Evolutionary conservation across 2,888 invertebrate species (phyloP), one percentile per base, ranked within the genome.

Genomic region (Gymnosoma rotundatum): DNA sequence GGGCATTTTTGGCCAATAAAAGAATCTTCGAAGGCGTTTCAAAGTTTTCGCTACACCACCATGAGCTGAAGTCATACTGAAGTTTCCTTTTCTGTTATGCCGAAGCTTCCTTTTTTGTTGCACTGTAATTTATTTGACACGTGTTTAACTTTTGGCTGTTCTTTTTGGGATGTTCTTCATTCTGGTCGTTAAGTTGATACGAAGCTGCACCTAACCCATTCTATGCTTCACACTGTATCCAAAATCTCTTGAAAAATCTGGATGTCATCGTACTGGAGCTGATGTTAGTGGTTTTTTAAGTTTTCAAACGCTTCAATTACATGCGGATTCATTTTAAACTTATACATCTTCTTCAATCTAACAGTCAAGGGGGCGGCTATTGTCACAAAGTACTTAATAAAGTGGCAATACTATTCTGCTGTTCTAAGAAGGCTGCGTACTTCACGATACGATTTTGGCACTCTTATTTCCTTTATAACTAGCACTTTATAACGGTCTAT

Each of bases 401-500:
- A 87, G 0, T 86, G 52, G 0, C 85, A 21, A 36, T 86, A 87
- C 86, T 86, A 87, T 0, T 86, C 86, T 1, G 86, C 84, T 48
- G 86, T 83, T 0, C 87, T 86, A 0, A 86, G 18, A 16, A 87
- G 85, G 12, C 86, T 73, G 0, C 87, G 48, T 0, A 87, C 83
- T 20, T 87, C 82, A n/a, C 83, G 52, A 2, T 61, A n/a, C 0
- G 56, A 61, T 38, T 78, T 79, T 12, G 86, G 86, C 20, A 60
- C 0, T 20, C 54, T 82, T 10, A 60, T 84, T 1, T n/a, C n/a
- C n/a, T n/a, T n/a, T n/a, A n/a, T n/a, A n/a, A n/a, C n/a, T n/a
- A n/a, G n/a, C n/a, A n/a, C n/a, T n/a, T n/a, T n/a, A n/a, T n/a
- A n/a, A n/a, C n/a, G n/a, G n/a, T n/a, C n/a, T n/a, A n/a, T n/a